These are phyloP conservation scores for Bombus superbus DNA, from an alignment of 1,140 invertebrate genomes.

Conservation along the genomic window DNA sequence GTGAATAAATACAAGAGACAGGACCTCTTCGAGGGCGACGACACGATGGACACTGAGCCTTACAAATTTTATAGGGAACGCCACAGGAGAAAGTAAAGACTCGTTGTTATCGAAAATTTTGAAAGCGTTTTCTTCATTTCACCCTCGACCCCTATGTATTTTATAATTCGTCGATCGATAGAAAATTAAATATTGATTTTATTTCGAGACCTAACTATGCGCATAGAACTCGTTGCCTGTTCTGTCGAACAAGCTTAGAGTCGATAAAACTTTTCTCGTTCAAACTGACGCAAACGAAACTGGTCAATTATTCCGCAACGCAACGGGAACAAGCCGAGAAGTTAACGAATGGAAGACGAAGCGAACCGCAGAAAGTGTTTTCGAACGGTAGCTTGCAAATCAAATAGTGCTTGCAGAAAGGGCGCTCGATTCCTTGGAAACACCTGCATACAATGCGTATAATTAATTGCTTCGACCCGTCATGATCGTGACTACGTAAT, in stretches of 20 bases:
- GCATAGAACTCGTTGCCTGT: too few relatives aligned
- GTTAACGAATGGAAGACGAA: not conserved
- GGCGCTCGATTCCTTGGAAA: not conserved
- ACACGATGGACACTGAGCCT: constrained; percentile 63
- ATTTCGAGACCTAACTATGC: not conserved
- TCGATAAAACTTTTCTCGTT: not conserved
- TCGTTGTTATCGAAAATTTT: not conserved
- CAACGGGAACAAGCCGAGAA: not conserved
- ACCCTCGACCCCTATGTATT: too few relatives aligned
- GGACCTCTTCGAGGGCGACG: constrained; percentile 65
- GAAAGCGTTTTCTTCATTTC: not conserved
- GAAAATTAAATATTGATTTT: not conserved
- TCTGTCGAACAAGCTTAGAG: not conserved
- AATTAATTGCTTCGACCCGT: not conserved
- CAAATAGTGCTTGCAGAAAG: not conserved
- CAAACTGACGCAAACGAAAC: not conserved
- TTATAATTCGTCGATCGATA: not conserved
- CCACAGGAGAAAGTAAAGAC: constrained; percentile 60
- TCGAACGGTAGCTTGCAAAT: too few relatives aligned
- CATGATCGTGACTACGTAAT: not conserved
- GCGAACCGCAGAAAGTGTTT: constrained; percentile 20
- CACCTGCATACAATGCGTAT: not conserved
- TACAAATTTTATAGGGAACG: constrained; percentile 75
- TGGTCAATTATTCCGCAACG: not conserved
- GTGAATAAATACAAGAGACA: constrained; percentile 77